Evolutionary conservation across 2,113 vertebrate genomes (phyloP), one percentile per base, ranked within the genome.

Genomic region (Bambusicola thoracicus): DNA sequence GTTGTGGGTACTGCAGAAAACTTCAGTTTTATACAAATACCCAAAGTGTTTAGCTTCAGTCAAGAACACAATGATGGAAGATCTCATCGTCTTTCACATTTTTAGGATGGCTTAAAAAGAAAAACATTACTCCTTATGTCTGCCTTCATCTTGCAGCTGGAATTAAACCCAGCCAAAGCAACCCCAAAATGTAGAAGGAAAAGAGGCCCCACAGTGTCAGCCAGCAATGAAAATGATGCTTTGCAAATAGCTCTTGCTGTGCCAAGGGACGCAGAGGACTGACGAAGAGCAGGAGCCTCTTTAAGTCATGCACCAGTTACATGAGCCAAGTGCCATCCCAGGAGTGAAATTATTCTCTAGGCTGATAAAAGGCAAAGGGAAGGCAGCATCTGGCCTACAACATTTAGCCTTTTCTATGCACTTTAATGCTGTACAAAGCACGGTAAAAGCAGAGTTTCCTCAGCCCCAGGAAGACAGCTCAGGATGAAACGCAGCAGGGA

Each of bases 341-440:
- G 53, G 75, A 94, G 89, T 83, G 88, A 95, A 96, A 95, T 84
- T 93, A 86, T 48, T 94, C 95, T 96, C 95, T 32, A 91, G 93
- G 81, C 84, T 94, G 87, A 91, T 81, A 94, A 95, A 93, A 96
- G 85, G 86, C 92, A 93, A 90, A 78, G 75, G 91, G 58, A 92
- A 97, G 96, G 94, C 95, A 96, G 96, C 85, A 97, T 95, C 91
- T 90, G 87, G 81, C 72, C 76, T 92, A 59, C 94, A 95, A 87
- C 88, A 84, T 95, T 92, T 91, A 88, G 91, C 95, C 94, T 96
- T 97, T 87, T 79, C 96, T 91, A 89, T 75, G 81, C 56, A 95
- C 94, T 96, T 96, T 94, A 87, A 94, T 95, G 92, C 92, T 96
- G 96, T 74, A 89, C 94, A 94, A 95, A 97, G 95, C 97, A 93